Evolutionary conservation across 2,113 vertebrate genomes (phyloP).

Genomic region (Malaclemys terrapin): DNA sequence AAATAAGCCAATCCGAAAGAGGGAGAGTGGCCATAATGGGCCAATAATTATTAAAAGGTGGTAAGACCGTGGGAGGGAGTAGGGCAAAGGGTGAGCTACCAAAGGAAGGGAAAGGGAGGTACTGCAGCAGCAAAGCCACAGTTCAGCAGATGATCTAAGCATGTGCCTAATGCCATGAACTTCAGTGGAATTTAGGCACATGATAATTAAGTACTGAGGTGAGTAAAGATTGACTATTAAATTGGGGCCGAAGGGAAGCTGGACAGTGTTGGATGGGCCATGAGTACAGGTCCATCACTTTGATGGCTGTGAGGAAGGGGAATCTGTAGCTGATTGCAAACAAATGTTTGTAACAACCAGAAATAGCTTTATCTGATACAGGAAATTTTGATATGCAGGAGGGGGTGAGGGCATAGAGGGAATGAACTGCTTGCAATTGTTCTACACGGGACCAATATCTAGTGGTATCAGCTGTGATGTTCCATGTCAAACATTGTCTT

Average conservation of each 20-base stretch:
- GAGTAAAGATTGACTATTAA: background rate
- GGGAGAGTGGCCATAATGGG: background rate
- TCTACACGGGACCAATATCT: background rate
- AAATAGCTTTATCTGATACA: background rate
- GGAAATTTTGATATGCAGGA: background rate
- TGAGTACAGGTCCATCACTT: background rate
- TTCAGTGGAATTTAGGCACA: background rate
- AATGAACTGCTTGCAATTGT: background rate
- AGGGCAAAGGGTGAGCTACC: background rate
- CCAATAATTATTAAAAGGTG: background rate
- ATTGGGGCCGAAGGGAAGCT: background rate
- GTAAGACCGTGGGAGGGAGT: background rate
- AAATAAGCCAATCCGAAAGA: background rate
- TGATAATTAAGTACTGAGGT: background rate
- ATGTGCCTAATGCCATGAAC: background rate
- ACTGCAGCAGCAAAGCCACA: background rate
- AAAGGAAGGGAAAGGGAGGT: background rate
- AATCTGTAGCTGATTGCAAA: background rate
- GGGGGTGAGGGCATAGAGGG: background rate
- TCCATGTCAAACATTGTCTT: background rate
- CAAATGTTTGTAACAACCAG: background rate
- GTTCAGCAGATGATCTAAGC: background rate
- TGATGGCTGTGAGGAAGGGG: background rate
- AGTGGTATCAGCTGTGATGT: background rate
- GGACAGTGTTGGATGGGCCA: background rate